Conservation (phyloP, 1,140 invertebrate genomes). For the Drosophila grimshawi region DNA sequence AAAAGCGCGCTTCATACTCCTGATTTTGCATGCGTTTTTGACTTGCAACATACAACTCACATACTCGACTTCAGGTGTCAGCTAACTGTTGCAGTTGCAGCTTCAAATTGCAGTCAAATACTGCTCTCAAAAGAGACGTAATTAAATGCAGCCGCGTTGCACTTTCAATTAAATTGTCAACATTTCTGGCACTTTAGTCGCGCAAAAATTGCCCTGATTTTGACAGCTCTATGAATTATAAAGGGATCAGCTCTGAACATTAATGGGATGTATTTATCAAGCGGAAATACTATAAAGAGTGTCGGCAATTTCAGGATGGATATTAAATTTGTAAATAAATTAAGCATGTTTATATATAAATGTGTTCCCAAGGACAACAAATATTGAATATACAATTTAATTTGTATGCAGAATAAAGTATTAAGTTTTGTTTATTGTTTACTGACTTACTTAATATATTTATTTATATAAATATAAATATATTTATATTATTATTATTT, state of each 20-base stretch:
- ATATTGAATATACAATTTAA: no score
- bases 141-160: slow-evolving; percentile 57
- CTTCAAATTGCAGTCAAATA: slow-evolving; percentile 12
- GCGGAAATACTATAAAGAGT: not conserved
- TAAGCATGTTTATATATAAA: no score
- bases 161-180: slow-evolving; percentile 70
- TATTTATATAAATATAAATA: no score
- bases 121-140: slow-evolving; percentile 46
- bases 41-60: slow-evolving; percentile 7
- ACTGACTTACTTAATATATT: no score
- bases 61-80: slow-evolving; percentile 6
- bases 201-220: not conserved
- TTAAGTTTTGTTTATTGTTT: no score
- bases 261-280: no score
- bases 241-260: not conserved
- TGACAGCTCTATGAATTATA: slow-evolving; percentile 10
- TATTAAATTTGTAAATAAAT: no score
- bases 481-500: no score
- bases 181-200: slow-evolving; percentile 14
- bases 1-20: slow-evolving; percentile 22
- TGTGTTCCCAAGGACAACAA: no score
- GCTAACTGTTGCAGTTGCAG: slow-evolving; percentile 23
- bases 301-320: no score
- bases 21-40: slow-evolving; percentile 37
- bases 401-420: no score